phyloP scores from a whole-genome alignment of 2,888 invertebrate species.

The Oligia fasciuncula region DNA sequence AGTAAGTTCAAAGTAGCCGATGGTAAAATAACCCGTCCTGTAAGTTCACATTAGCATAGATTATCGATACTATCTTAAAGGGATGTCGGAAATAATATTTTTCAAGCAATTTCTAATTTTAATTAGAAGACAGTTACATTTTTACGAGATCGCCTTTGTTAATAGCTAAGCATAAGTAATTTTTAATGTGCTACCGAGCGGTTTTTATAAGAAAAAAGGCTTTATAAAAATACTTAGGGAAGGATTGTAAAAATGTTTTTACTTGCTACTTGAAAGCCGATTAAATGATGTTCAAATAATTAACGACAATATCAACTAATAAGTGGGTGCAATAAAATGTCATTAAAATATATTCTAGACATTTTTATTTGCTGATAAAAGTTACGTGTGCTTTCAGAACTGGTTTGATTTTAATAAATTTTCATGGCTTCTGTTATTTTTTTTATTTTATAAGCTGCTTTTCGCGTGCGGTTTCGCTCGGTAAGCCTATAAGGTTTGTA shows the following conservation, averaged over 20 bases:
- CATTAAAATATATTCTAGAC: constrained; percentile 10
- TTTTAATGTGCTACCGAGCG: constrained; percentile 8
- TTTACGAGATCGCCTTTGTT: constrained; percentile 50
- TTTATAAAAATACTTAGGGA: constrained; percentile 28
- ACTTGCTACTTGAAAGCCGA: constrained; percentile 17
- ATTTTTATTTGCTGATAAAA: constrained; percentile 11
- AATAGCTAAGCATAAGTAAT: constrained; percentile 31
- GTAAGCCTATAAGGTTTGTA: background rate
- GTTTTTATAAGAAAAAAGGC: constrained; percentile 38
- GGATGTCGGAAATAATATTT: constrained; percentile 50
- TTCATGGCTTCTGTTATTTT: background rate
- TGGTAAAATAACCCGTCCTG: constrained; percentile 38
- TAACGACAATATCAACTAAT: constrained; percentile 43
- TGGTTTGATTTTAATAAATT: constrained; percentile 14
- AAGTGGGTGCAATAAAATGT: constrained; percentile 23
- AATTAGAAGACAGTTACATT: constrained; percentile 47
- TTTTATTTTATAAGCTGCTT: constrained; percentile 1
- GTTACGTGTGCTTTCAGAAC: background rate
- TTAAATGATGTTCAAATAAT: constrained; percentile 16
- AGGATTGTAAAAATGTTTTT: constrained; percentile 27
- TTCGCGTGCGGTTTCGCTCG: background rate
- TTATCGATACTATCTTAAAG: constrained; percentile 50
- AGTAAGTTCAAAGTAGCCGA: constrained; percentile 57
- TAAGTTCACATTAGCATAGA: constrained; percentile 49
- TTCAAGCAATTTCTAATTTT: constrained; percentile 61